Base-by-base conservation (phyloP, 2,888 invertebrate species). In the Drosophila vallismaia region DNA sequence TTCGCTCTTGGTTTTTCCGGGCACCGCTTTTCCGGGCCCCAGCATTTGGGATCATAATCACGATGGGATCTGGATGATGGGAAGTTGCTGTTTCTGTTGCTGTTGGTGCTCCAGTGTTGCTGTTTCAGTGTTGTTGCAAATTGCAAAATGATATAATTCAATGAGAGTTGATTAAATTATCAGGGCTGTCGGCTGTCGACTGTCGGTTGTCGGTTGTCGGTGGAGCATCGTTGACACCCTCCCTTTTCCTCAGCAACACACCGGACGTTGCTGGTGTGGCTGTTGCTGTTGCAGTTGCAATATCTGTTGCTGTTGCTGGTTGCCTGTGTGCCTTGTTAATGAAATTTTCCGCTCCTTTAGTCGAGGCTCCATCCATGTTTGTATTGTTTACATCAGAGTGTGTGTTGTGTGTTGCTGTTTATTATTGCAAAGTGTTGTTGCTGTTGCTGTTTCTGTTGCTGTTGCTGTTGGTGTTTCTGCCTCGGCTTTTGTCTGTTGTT, bases 121-220 rank as follows among this genome's bases (percentile, higher is more conserved):
- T 51, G 46, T 72, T 66, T 54, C 82, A 78, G 63, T 70, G 50
- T 49, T 36, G 54, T 64, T 36, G 46, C 81, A 88, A 85, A 85
- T 85, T 85, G 82, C 85, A 86, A 86, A 86, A 86, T 86, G 88
- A 86, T 77, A 88, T 86, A 86, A 86, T 86, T 88, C 88, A 86
- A 86, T 86, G 89, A 86, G 89, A 86, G 86, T 88, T 86, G 88
- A 86, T 86, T 86, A 88, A 85, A 81, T 89, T 85, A 88, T 85
- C 88, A 87, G 70, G 66, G 79, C 64, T 68, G 62, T 19, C 10
- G 58, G 51, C 14, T 36, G 26, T 14, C 33, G 24, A 24, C 9
- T 36, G 36, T 19, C 8, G 58, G 59, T 33, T 36, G 36, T 19
- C n/a, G 58, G 59, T 33, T 28, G 26, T 14, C 19, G 38, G 36